Evolutionary conservation across 2,797 vertebrate species (phyloP), one percentile per base, ranked within the genome.

Genomic region (Myripristis murdjan): DNA sequence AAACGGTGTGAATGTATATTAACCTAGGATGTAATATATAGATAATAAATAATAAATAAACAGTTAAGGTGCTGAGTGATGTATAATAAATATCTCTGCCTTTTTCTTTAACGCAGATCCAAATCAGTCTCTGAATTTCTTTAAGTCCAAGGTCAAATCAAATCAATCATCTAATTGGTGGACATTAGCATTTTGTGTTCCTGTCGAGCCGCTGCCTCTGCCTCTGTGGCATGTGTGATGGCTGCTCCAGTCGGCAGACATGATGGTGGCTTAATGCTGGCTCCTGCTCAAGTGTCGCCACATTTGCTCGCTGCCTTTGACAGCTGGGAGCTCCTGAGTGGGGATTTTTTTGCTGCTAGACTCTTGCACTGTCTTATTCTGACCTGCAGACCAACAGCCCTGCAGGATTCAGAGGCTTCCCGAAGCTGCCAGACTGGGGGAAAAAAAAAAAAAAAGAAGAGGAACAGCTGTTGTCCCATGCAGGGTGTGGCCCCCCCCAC

Each of bases 381-480:
- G 18, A 74, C 31, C 57, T 15, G 31, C 60, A 60, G 51, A 61
- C 60, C 54, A 2, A n/a, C 0, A 22, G 18, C 53, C 31, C 18
- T 22, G 0, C 70, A 66, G 44, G 44, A 67, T 57, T 70, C 33
- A 66, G 58, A 73, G 43, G 14, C 77, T 69, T 64, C 52, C 46
- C 64, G 24, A 14, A 59, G 23, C 71, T 39, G 48, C 54, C 62
- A 53, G 31, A 48, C 33, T 64, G 64, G 14, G 12, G n/a, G n/a
- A n/a, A n/a, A n/a, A 5, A 56, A 51, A 57, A 73, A 74, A 58
- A 57, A n/a, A 5, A 56, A 51, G 57, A 73, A 74, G 56, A 57
- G 57, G 71, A 66, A 51, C 87, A 89, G 88, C 90, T 91, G 89
- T 74, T 66, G 24, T 73, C 56, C 80, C 77, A 44, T 23, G 66